Evolutionary conservation across 2,113 vertebrate genomes (phyloP).

Genomic region (Osmerus mordax): DNA sequence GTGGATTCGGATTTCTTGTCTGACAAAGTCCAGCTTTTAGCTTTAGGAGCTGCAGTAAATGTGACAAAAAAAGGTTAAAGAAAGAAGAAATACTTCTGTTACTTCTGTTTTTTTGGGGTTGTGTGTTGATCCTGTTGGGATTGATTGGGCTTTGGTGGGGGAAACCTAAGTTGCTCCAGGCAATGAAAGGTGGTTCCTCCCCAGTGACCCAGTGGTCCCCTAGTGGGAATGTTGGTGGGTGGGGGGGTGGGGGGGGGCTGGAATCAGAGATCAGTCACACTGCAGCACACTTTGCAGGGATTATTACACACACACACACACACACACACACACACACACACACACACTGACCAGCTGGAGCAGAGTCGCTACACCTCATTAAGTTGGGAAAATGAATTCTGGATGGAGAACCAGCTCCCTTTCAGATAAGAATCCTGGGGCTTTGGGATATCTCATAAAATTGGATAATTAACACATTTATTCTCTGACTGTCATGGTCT

Average conservation of each 20-base stretch:
- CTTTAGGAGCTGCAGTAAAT: too few relatives aligned
- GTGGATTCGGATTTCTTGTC: too few relatives aligned
- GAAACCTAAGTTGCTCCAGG: slow-evolving; percentile 7
- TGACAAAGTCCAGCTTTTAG: too few relatives aligned
- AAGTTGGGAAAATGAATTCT: slow-evolving; percentile 66
- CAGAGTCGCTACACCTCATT: slow-evolving; percentile 64
- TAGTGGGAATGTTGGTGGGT: slow-evolving; percentile 20
- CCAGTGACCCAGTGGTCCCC: slow-evolving; percentile 26
- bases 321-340: slow-evolving; percentile 4
- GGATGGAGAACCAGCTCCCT: slow-evolving; percentile 46
- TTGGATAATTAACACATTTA: slow-evolving; percentile 57
- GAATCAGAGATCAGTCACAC: slow-evolving; percentile 19
- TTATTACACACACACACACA: slow-evolving; percentile 48
- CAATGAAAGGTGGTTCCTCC: slow-evolving; percentile 8
- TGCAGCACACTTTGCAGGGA: slow-evolving; percentile 36
- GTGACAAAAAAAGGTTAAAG: too few relatives aligned
- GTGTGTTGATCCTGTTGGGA: background rate
- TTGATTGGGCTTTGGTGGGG: background rate
- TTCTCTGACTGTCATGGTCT: slow-evolving; percentile 34
- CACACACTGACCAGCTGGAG: slow-evolving; percentile 36
- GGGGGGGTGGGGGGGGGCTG: background rate
- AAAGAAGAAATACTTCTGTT: too few relatives aligned
- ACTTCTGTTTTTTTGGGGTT: too few relatives aligned
- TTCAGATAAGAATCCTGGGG: slow-evolving; percentile 56
- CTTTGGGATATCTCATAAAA: slow-evolving; percentile 49